phyloP scores from a whole-genome alignment of 2,888 invertebrate species.

The Exephanes ischioxanthus region DNA sequence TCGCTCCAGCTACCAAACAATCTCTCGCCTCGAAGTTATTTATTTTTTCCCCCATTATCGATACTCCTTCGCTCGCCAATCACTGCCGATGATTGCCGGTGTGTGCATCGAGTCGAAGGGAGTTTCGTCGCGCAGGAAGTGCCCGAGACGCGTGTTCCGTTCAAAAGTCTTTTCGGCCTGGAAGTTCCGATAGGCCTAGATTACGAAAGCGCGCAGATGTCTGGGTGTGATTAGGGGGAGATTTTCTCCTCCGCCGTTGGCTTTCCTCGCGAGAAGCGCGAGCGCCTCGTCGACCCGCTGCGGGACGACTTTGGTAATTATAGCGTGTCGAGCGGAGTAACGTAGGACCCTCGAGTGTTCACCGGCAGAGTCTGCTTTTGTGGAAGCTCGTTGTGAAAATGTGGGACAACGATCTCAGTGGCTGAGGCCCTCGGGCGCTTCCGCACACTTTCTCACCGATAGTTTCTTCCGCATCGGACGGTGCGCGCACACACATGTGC shows the following conservation, averaged over 20 bases:
- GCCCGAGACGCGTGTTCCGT: neutral
- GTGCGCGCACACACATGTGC: slow-evolving; percentile 1
- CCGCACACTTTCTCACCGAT: neutral
- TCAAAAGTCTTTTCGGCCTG: neutral
- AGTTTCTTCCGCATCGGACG: neutral
- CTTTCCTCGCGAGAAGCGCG: neutral
- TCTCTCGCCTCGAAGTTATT: neutral
- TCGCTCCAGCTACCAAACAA: neutral
- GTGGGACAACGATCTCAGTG: slow-evolving; percentile 70
- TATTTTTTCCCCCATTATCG: neutral
- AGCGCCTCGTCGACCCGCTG: slow-evolving; percentile 13
- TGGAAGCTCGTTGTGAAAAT: slow-evolving; percentile 65
- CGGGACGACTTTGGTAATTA: slow-evolving; percentile 48
- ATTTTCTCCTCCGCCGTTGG: neutral
- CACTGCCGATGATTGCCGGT: too few relatives aligned
- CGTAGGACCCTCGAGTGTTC: slow-evolving; percentile 23
- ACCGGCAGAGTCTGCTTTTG: slow-evolving; percentile 32
- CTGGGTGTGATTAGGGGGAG: slow-evolving; percentile 17
- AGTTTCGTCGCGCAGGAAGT: neutral
- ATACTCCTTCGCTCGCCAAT: neutral
- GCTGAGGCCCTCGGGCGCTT: slow-evolving; percentile 42
- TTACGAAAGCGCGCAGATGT: slow-evolving; percentile 3
- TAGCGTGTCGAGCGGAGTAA: slow-evolving; percentile 20
- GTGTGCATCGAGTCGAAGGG: neutral
- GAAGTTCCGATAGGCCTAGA: neutral